phyloP scores from a whole-genome alignment of 2,797 vertebrate genomes.

The Hydrocynus forskahlii region DNA sequence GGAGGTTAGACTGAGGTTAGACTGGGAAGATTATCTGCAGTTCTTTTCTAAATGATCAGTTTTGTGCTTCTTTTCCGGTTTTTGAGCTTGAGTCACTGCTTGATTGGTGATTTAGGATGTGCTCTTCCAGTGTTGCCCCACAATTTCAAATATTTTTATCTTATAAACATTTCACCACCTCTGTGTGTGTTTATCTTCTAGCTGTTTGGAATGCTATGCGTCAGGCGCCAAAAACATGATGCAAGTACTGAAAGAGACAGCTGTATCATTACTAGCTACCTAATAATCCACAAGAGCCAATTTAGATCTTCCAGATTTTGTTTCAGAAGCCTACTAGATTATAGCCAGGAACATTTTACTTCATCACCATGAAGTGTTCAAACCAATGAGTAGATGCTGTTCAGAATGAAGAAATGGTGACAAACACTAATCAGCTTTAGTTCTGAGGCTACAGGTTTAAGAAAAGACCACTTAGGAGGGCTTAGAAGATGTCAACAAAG shows the following conservation, averaged over 20 bases:
- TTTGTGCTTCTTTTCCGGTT: background rate
- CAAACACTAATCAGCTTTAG: background rate
- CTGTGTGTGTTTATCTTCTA: background rate
- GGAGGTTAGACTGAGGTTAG: background rate
- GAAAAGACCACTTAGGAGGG: slow-evolving; percentile 4
- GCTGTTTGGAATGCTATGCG: background rate
- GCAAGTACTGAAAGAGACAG: slow-evolving; percentile 10
- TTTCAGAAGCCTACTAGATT: background rate
- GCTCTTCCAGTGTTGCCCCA: background rate
- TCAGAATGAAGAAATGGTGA: background rate
- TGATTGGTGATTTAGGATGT: background rate
- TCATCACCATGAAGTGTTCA: background rate
- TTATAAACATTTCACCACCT: background rate
- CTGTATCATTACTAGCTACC: background rate
- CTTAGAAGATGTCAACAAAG: background rate
- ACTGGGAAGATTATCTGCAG: background rate
- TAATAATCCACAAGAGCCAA: background rate
- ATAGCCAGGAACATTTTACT: slow-evolving; percentile 6
- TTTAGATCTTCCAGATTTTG: background rate
- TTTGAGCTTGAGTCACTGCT: background rate
- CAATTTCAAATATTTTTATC: too few species aligned
- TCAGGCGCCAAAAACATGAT: background rate
- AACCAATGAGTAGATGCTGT: background rate
- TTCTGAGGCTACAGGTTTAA: background rate
- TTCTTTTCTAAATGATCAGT: background rate